Evolutionary conservation across 2,113 vertebrate genomes (phyloP).

Genomic region (Desmodus rotundus): DNA sequence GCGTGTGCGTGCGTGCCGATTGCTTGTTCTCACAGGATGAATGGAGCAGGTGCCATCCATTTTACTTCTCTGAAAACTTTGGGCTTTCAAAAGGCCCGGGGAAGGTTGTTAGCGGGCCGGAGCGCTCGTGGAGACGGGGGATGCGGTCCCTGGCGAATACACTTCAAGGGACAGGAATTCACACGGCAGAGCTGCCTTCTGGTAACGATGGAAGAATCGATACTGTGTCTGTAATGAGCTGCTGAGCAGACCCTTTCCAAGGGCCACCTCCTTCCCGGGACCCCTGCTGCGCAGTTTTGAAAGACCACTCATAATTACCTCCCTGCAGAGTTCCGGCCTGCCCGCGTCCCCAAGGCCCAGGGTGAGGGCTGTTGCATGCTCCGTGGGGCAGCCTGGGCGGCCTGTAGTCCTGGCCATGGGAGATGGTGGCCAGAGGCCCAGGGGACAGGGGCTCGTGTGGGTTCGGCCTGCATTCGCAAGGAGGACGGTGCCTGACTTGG

Average conservation of each 20-base stretch:
- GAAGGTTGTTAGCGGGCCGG: background rate
- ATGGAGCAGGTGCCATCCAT: background rate
- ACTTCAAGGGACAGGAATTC: constrained; percentile 45
- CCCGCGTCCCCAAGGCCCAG: background rate
- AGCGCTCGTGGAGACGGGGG: background rate
- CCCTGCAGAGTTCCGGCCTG: background rate
- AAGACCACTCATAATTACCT: constrained; percentile 37
- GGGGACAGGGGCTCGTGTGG: background rate
- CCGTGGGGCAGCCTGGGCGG: background rate
- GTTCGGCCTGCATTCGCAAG: background rate
- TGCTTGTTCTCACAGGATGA: constrained; percentile 60
- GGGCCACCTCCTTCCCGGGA: constrained; percentile 49
- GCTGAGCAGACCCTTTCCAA: background rate
- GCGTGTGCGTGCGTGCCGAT: background rate
- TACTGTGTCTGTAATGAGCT: constrained; percentile 20
- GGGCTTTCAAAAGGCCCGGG: background rate
- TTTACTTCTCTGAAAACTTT: background rate
- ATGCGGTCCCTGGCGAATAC: background rate
- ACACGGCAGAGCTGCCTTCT: background rate
- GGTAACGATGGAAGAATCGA: constrained; percentile 51
- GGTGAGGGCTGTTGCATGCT: background rate
- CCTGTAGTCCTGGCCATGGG: background rate
- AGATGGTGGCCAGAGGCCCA: background rate
- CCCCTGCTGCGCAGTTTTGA: constrained; percentile 46
- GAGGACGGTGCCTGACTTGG: accelerated